phyloP scores from a whole-genome alignment of 2,113 vertebrate species.

The Chiloscyllium plagiosum region DNA sequence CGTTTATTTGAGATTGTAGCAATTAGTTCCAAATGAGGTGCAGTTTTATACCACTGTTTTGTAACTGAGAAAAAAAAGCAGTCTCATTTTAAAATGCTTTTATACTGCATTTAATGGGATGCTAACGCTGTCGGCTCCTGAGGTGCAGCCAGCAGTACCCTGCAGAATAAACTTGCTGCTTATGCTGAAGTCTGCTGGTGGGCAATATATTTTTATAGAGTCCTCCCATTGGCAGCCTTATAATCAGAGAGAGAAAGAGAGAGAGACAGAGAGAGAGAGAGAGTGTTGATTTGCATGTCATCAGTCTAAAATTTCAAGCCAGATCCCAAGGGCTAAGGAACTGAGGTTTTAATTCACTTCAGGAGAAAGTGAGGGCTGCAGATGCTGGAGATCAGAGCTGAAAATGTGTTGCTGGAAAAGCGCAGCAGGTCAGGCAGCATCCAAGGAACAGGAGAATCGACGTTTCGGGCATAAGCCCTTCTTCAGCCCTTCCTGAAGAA shows the following conservation, averaged over 20 bases:
- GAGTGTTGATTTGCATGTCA: no score
- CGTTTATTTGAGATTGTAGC: not conserved
- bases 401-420: no score
- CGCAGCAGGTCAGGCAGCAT: no score
- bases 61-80: not conserved
- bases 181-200: not conserved
- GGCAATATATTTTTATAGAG: not conserved
- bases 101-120: not conserved
- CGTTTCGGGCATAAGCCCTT: no score
- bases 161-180: not conserved
- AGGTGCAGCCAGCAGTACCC: not conserved
- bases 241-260: not conserved
- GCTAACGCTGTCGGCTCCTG: not conserved
- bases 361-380: no score
- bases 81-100: not conserved
- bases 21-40: conserved; percentile 17
- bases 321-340: not conserved
- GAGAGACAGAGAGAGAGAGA: not conserved
- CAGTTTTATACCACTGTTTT: not conserved
- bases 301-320: not conserved
- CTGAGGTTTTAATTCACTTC: not conserved
- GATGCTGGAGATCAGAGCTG: no score
- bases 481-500: no score
- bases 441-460: no score
- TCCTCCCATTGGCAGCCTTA: not conserved